These are phyloP conservation scores for Geopemphigus sp. DNA, from an alignment of 1,140 invertebrate species.

Conservation along the genomic window DNA sequence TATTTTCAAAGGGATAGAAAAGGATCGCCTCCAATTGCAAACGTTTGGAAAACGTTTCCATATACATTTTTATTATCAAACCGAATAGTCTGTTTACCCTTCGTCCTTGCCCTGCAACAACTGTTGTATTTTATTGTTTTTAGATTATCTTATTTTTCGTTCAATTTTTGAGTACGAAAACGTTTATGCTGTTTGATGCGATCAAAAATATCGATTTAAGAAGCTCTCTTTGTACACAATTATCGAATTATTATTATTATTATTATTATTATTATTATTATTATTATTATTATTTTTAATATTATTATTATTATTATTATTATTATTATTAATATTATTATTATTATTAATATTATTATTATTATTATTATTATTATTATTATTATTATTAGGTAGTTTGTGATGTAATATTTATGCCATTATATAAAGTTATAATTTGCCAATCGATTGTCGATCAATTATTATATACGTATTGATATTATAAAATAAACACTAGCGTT, in stretches of 20 bases:
- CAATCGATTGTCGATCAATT: conserved; percentile 24
- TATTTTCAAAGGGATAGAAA: conserved; percentile 40
- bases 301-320: conserved; percentile 8
- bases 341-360: conserved; percentile 10
- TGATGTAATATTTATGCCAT: conserved; percentile 49
- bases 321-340: conserved; percentile 22
- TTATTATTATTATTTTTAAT: conserved; percentile 10
- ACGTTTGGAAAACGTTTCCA: conserved; percentile 14
- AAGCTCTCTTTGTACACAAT: conserved; percentile 14
- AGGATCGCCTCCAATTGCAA: conserved; percentile 44
- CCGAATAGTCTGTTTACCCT: background rate
- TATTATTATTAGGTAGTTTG: conserved; percentile 36
- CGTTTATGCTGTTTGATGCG: conserved; percentile 46
- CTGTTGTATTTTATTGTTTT: background rate
- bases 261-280: conserved; percentile 25
- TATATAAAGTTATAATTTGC: conserved; percentile 45
- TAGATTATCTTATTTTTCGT: background rate
- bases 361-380: background rate
- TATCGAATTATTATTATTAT: conserved; percentile 26
- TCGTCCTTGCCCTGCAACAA: background rate
- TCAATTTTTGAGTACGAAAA: conserved; percentile 28
- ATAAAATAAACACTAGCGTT: conserved; percentile 13
- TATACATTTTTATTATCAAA: background rate
- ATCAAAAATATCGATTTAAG: conserved; percentile 39
- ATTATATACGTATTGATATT: conserved; percentile 13